Evolutionary conservation across 1,140 invertebrate genomes (phyloP).

Genomic region (Neotoxoptera formosana): DNA sequence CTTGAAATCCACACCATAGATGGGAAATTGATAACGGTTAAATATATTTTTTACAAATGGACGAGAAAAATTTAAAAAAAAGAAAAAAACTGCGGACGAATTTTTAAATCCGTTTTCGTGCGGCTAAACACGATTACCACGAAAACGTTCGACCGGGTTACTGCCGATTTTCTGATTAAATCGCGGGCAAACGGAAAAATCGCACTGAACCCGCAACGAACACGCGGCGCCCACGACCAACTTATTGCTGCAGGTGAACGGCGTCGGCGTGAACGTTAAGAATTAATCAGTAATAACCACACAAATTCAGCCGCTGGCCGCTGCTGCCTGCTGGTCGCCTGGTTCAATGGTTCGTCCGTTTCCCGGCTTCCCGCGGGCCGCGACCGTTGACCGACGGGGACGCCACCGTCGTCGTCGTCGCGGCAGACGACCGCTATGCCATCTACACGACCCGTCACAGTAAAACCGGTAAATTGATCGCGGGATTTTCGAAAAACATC

Average conservation of each 20-base stretch:
- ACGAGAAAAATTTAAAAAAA: background rate
- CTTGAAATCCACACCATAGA: background rate
- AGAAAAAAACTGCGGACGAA: background rate
- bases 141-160: background rate
- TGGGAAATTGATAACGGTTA: conserved; percentile 8
- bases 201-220: background rate
- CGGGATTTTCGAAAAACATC: background rate
- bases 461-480: background rate
- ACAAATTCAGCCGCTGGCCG: background rate
- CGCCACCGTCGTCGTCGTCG: background rate
- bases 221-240: background rate
- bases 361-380: background rate
- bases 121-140: background rate
- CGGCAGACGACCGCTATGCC: background rate
- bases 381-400: background rate
- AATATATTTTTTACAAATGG: background rate
- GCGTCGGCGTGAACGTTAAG: background rate
- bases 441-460: background rate
- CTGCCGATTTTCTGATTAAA: background rate
- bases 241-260: background rate
- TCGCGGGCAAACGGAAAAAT: background rate
- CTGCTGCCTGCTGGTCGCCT: background rate
- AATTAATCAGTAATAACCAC: background rate
- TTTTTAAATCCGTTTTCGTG: background rate
- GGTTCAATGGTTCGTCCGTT: background rate